Evolutionary conservation across 2,113 vertebrate species (phyloP), one percentile per base, ranked within the genome.

Genomic region (Microcebus ravelobensis): DNA sequence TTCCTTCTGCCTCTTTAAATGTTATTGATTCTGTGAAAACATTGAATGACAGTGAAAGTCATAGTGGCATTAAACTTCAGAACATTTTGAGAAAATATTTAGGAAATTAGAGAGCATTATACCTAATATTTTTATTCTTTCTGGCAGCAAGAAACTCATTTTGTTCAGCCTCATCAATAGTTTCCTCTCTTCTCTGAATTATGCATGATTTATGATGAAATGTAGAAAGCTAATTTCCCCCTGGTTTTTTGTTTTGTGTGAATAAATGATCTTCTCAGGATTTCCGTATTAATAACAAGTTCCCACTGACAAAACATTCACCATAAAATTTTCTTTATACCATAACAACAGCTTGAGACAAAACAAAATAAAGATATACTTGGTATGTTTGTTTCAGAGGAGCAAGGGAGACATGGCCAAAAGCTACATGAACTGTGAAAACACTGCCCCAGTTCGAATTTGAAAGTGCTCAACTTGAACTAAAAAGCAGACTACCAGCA

Each of bases 181-280:
- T 97, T 96, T 96, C 79, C 91, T 96, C 92, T 95, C 79, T 94
- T 96, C 82, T 94, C 91, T 97, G 91, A 96, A 97, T 97, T 93
- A 97, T 97, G 74, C 93, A 97, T 97, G 94, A 95, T 97, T 97
- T 97, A 96, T 97, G 94, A 94, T 96, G 94, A 97, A 97, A 97
- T 90, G 70, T 87, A 5, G 88, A 97, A 97, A 97, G 94, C 91
- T 97, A 93, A 97, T 98, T 97, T 97, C 93, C 96, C 82, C 86
- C 89, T 95, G 55, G 88, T 97, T 96, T 97, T 93, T 97, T 97
- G 94, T 96, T 97, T 97, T 96, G 95, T 97, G 82, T 88, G 92
- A 96, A 97, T 95, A 97, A 97, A 94, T 96, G 88, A 96, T 87
- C 83, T 91, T 97, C 95, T 95, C 70, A 94, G 91, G 92, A 95